phyloP scores from a whole-genome alignment of 2,888 invertebrate genomes.

The Lumbricus terrestris region DNA sequence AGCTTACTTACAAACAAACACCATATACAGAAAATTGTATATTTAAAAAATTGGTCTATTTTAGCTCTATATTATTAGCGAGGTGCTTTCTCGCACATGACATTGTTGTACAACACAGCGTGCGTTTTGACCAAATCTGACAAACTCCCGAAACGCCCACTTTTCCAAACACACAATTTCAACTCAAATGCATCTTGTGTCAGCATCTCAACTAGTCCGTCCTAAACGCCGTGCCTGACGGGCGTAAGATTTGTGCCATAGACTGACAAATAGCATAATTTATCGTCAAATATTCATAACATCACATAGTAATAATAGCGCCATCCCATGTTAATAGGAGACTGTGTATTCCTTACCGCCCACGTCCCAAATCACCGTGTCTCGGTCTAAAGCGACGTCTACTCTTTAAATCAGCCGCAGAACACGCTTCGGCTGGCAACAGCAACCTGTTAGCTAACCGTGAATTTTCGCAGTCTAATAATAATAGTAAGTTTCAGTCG shows the following conservation, averaged over 20 bases:
- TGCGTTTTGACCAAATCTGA: background rate
- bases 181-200: background rate
- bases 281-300: background rate
- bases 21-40: background rate
- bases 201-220: background rate
- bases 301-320: background rate
- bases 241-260: background rate
- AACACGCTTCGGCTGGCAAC: background rate
- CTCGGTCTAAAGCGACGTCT: background rate
- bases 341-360: background rate
- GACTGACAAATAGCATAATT: background rate
- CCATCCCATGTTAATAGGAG: background rate
- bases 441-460: background rate
- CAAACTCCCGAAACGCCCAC: background rate
- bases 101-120: too few relatives aligned
- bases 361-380: background rate
- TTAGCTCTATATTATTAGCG: background rate
- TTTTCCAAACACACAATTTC: background rate
- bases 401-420: background rate
- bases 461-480: background rate
- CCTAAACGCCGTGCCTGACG: background rate
- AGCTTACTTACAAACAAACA: background rate
- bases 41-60: background rate
- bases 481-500: background rate
- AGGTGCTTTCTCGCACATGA: background rate